Evolutionary conservation across 2,113 vertebrate genomes (phyloP).

Genomic region (Girardinichthys multiradiatus): DNA sequence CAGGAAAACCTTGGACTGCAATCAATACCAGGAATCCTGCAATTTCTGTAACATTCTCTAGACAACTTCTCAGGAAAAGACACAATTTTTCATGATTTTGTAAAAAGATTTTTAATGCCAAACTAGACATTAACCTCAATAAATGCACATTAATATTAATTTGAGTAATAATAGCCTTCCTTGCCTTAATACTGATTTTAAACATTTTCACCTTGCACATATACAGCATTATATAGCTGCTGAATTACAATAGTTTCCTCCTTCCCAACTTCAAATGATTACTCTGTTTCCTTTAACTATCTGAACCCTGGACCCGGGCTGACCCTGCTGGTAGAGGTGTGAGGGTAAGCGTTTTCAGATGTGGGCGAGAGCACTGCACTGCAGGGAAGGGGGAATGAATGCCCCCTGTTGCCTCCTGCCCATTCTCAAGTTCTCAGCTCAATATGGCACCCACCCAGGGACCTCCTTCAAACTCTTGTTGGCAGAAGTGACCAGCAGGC

Average conservation of each 20-base stretch:
- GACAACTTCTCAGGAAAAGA: background rate
- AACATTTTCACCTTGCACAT: slow-evolving; percentile 10
- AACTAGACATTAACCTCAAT: background rate
- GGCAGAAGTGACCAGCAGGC: slow-evolving; percentile 52
- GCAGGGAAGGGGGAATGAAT: slow-evolving; percentile 60
- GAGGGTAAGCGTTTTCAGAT: slow-evolving; percentile 81
- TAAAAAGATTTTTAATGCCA: no score
- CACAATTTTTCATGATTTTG: no score
- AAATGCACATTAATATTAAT: no score
- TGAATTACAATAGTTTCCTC: slow-evolving; percentile 69
- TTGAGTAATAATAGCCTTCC: background rate
- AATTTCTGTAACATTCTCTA: background rate
- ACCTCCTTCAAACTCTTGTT: slow-evolving; percentile 57
- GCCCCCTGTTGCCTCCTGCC: slow-evolving; percentile 57
- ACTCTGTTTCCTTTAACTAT: slow-evolving; percentile 76
- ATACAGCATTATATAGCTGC: slow-evolving; percentile 26
- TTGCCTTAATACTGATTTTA: background rate
- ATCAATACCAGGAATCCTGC: slow-evolving; percentile 19
- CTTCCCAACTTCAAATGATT: slow-evolving; percentile 68
- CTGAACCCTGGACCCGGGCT: slow-evolving; percentile 58
- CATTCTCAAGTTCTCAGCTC: slow-evolving; percentile 69
- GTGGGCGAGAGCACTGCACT: slow-evolving; percentile 62
- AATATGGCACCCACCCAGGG: slow-evolving; percentile 62
- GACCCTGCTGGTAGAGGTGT: slow-evolving; percentile 74
- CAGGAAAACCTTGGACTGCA: slow-evolving; percentile 29